phyloP scores from a whole-genome alignment of 2,113 vertebrate genomes.

The Carassius gibelio region DNA sequence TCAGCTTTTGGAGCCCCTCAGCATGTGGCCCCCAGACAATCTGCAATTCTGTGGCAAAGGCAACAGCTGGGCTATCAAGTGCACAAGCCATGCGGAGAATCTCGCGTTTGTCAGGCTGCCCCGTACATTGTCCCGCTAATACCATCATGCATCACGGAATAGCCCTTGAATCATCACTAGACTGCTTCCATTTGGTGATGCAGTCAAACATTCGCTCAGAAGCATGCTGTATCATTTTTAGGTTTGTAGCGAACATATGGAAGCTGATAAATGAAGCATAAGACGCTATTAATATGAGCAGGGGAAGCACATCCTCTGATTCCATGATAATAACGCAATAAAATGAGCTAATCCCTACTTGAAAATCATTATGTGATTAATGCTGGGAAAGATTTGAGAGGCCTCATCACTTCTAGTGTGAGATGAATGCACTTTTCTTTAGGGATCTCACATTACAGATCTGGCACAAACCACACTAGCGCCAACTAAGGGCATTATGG shows the following conservation, averaged over 20 bases:
- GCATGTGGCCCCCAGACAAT: conserved; percentile 33
- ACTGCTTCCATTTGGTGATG: conserved; percentile 28
- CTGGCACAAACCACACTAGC: background rate
- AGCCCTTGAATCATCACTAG: conserved; percentile 1
- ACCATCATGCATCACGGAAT: conserved; percentile 40
- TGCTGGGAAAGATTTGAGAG: background rate
- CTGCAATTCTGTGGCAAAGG: conserved; percentile 57
- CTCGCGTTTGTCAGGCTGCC: conserved; percentile 49
- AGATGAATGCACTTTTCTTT: conserved; percentile 33
- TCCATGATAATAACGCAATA: conserved; percentile 36
- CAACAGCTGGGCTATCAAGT: conserved; percentile 60
- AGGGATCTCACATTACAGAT: background rate
- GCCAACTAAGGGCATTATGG: background rate
- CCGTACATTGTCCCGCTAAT: conserved; percentile 43
- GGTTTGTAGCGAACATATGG: conserved; percentile 23
- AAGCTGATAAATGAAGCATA: conserved; percentile 34
- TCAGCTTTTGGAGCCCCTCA: background rate
- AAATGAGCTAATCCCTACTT: conserved; percentile 8
- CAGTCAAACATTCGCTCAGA: conserved; percentile 55
- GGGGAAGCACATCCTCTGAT: conserved; percentile 57
- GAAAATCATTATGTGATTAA: conserved; percentile 32
- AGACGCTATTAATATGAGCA: conserved; percentile 27
- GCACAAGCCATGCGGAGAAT: conserved; percentile 65
- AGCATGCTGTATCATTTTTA: conserved; percentile 36
- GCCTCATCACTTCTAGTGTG: conserved; percentile 38